These are phyloP conservation scores for Pseudococcus viburni DNA, from an alignment of 2,888 invertebrate species.

Conservation along the genomic window DNA sequence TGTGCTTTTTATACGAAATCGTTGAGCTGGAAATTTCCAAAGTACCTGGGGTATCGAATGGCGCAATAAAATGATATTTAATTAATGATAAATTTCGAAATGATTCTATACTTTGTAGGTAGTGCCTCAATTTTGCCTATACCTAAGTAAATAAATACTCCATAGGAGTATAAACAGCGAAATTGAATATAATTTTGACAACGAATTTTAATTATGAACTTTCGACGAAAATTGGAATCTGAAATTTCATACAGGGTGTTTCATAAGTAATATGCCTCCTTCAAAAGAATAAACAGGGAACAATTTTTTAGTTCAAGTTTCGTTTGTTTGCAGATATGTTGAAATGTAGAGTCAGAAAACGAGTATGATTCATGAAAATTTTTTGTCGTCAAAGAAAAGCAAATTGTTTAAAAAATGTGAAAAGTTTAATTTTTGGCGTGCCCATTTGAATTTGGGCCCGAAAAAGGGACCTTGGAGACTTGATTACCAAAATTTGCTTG, in stretches of 20 bases:
- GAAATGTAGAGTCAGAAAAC: too few relatives aligned
- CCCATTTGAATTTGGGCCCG: too few relatives aligned
- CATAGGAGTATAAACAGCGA: background rate
- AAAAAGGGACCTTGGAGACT: too few relatives aligned
- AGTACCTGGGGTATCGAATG: background rate
- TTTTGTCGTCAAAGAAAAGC: too few relatives aligned
- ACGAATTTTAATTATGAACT: background rate
- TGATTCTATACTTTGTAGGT: too few relatives aligned
- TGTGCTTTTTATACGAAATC: background rate
- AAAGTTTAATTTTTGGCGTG: too few relatives aligned
- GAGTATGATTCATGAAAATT: too few relatives aligned
- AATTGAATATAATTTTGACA: background rate
- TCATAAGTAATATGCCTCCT: background rate
- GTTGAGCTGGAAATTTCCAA: constrained; percentile 11
- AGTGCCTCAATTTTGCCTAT: background rate
- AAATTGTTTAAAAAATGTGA: too few relatives aligned
- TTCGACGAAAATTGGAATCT: background rate
- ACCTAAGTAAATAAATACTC: background rate
- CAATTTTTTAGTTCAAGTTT: too few relatives aligned
- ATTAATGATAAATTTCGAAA: constrained; percentile 19
- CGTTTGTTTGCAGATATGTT: background rate
- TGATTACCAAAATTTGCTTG: too few relatives aligned
- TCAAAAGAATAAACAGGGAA: too few relatives aligned
- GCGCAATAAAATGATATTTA: background rate
- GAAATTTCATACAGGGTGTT: background rate